Conservation (phyloP, 2,113 vertebrate genomes). For the Ardeotis arabs region DNA sequence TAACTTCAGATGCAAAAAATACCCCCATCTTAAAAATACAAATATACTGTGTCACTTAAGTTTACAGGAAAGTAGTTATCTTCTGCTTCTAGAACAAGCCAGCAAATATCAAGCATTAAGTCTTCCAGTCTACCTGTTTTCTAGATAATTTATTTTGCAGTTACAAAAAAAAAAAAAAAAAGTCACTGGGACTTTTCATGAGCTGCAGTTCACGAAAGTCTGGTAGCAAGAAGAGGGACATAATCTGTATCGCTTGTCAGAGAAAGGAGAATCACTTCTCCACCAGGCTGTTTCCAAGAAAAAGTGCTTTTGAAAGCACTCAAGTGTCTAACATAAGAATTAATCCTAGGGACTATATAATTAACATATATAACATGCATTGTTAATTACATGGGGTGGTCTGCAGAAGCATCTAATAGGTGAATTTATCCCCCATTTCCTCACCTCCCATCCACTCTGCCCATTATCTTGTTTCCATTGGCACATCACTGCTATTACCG, state of each 20-base stretch:
- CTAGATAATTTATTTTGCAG: not conserved
- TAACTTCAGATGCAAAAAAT: not conserved
- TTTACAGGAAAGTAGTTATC: not conserved
- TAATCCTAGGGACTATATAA: not conserved
- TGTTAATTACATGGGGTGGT: conserved; percentile 27
- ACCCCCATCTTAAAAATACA: conserved; percentile 14
- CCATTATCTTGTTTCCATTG: not conserved
- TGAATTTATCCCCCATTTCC: not conserved
- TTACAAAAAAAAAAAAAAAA: not conserved
- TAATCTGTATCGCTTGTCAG: not conserved
- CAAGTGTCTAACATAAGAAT: conserved; percentile 4
- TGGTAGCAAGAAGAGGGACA: not conserved
- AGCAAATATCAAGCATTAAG: not conserved
- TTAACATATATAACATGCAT: not conserved
- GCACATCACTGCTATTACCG: not conserved
- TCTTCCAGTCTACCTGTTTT: not conserved
- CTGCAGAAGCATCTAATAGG: conserved; percentile 1
- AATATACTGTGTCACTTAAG: not conserved
- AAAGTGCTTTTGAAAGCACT: not conserved
- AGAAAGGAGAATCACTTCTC: not conserved
- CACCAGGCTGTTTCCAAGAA: not conserved
- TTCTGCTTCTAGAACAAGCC: not conserved
- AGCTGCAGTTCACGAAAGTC: not conserved
- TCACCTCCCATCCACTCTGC: not conserved
- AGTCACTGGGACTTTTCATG: not conserved